Evolutionary conservation across 2,113 vertebrate genomes (phyloP), one percentile per base, ranked within the genome.

Genomic region (Grammatotria lemairii): DNA sequence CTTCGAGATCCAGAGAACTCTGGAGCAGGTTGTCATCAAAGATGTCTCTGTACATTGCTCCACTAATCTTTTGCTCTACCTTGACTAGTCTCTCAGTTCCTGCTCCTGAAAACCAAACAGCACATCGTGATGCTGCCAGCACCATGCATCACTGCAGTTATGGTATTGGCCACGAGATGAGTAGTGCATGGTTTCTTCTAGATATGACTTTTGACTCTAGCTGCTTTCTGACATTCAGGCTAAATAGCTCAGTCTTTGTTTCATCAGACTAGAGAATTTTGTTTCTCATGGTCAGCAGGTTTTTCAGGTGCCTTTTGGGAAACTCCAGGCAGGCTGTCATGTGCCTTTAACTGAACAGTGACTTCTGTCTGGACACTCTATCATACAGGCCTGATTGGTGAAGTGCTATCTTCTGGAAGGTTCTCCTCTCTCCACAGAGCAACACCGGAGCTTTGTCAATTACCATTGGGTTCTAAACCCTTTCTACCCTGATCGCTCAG

Each of bases 351-450:
- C 60, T 65, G 10, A 65, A 12, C 17, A 65, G 31, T n/a, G 60
- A 65, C 60, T 5, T 65, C 1, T 31, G 60, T 35, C 31, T 65
- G 60, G 31, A 17, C 31, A 65, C 6, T 63, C 58, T 35, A 38
- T 65, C 60, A 65, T n/a, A 38, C 60, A 65, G 60, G 60, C 60
- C 33, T 38, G 60, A 65, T 65, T 65, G 33, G 60, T n/a, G 17
- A 38, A 38, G 60, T 65, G 6, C 60, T 38, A 31, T 4, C 60
- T 65, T 65, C 60, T 38, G 33, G 60, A 65, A 65, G 33, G 33
- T 38, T 65, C 60, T 65, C 60, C 60, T 65, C 33, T 65, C 6
- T 38, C 19, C 60, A 65, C 33, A 38, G 60, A 65, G 33, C 33
- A 38, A 65, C 6, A 7, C 19, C 1, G 2, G 31, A 35, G 60